Base-by-base conservation (phyloP, 2,113 vertebrate species). In the Gopherus flavomarginatus region DNA sequence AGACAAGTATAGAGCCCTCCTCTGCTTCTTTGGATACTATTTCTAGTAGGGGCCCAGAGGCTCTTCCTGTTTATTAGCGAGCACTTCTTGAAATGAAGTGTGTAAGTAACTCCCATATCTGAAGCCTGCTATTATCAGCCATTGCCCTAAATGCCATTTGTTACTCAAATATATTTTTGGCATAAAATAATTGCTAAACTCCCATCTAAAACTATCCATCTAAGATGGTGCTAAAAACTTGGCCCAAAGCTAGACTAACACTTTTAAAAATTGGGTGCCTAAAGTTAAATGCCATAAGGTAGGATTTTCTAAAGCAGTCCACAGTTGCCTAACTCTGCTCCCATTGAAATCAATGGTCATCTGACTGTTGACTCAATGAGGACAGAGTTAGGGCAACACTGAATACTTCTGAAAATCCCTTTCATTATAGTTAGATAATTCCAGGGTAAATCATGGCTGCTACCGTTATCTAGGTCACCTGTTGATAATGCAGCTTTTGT, bases 211-310 rank as follows among this genome's bases (percentile, higher is more conserved):
- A 31, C 31, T 80, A 44, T 35, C 82, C 38, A 6, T 56, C 42
- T 21, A 81, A 93, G 92, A 62, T 3, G 6, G 49, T 72, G n/a
- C n/a, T 59, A 65, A 93, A 69, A 90, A 86, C 86, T 83, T 44
- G 88, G 5, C 72, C 38, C 42, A 54, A 27, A 57, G 59, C 85
- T 95, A 21, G 27, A 21, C 24, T n/a, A 54, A 38, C 22, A 38
- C 42, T 82, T 54, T 82, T 14, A 81, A n/a, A 95, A 87, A 47
- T 9, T 83, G 10, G 78, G 11, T 65, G 31, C 62, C 62, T 8
- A 17, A 35, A 16, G 31, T 65, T 35, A 19, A 17, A 65, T 35
- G 62, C 31, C 26, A n/a, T 17, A 35, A 31, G 27, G 62, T 17
- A 35, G 6, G 16, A 65, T 65, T 72, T 72, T 72, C 35, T n/a